A percentile compares a stretch with the other conserved stretches of the same genome.
phyloP scores from a whole-genome alignment of 2,113 vertebrate species.

The Siniperca knerii region DNA sequence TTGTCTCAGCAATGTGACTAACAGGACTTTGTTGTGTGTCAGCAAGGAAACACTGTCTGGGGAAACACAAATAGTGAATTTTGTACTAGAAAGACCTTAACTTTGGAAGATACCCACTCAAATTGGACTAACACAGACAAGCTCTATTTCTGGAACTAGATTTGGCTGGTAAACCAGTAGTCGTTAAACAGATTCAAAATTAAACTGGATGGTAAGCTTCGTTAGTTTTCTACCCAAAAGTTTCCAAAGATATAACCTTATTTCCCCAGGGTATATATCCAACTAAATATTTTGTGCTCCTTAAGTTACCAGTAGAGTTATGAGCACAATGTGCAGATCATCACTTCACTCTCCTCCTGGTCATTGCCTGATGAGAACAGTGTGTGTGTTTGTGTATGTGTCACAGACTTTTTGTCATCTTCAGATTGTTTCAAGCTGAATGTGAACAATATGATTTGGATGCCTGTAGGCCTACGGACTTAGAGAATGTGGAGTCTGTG shows the following conservation, averaged over 20 bases:
- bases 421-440: slow-evolving; percentile 67
- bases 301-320: background rate
- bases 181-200: background rate
- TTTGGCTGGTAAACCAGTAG: background rate
- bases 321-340: slow-evolving; percentile 42
- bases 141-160: slow-evolving; percentile 1
- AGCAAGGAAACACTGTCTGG: too few species aligned
- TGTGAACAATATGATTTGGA: slow-evolving; percentile 73
- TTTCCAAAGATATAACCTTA: slow-evolving; percentile 18
- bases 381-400: slow-evolving; percentile 45
- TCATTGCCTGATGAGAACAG: slow-evolving; percentile 54
- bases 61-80: background rate
- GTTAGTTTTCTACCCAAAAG: background rate
- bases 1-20: too few species aligned
- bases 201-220: slow-evolving; percentile 1
- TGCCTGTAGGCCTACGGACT: slow-evolving; percentile 46
- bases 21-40: too few species aligned
- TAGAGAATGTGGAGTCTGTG: slow-evolving; percentile 68
- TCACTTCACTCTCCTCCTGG: slow-evolving; percentile 16
- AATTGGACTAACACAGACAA: background rate
- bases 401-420: slow-evolving; percentile 65
- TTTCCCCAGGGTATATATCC: background rate
- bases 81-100: background rate
- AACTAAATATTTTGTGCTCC: background rate
- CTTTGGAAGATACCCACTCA: background rate